A percentile compares a stretch with the other conserved stretches of the same genome.
Evolutionary conservation across 2,888 invertebrate genomes (phyloP).

Genomic region (Rhyacophila evoluta): DNA sequence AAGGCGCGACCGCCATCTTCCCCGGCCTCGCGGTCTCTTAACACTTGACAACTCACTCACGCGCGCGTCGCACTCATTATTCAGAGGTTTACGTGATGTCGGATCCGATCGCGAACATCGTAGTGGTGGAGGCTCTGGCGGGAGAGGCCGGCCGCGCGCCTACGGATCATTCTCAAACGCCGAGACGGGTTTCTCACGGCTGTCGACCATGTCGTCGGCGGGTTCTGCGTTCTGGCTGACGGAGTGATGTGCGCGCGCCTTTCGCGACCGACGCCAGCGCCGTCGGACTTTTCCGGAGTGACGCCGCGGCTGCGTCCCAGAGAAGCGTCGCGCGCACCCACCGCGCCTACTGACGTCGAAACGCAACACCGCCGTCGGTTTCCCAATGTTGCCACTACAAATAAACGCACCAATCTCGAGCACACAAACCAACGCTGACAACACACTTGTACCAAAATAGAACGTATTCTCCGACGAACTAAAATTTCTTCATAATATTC

Average conservation of each 20-base stretch:
- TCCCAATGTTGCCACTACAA: slow-evolving; percentile 23
- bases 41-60: slow-evolving; percentile 56
- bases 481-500: too few relatives aligned
- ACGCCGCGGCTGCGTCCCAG: slow-evolving; percentile 58
- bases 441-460: too few relatives aligned
- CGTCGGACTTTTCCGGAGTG: slow-evolving; percentile 48
- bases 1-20: slow-evolving; percentile 71
- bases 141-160: slow-evolving; percentile 47
- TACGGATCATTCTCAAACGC: slow-evolving; percentile 48
- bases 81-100: slow-evolving; percentile 45
- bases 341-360: slow-evolving; percentile 57
- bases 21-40: slow-evolving; percentile 59
- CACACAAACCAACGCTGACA: too few relatives aligned
- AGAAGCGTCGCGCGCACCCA: slow-evolving; percentile 59
- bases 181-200: slow-evolving; percentile 49
- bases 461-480: too few relatives aligned
- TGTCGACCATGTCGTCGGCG: slow-evolving; percentile 47
- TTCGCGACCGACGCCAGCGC: slow-evolving; percentile 8
- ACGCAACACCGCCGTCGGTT: slow-evolving; percentile 27
- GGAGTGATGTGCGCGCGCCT: slow-evolving; percentile 38
- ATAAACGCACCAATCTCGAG: neutral
- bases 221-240: slow-evolving; percentile 38
- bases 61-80: slow-evolving; percentile 57
- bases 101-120: slow-evolving; percentile 48
- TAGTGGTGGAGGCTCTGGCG: slow-evolving; percentile 45